Base-by-base conservation (phyloP, 2,797 vertebrate species). In the Falco berigora region DNA sequence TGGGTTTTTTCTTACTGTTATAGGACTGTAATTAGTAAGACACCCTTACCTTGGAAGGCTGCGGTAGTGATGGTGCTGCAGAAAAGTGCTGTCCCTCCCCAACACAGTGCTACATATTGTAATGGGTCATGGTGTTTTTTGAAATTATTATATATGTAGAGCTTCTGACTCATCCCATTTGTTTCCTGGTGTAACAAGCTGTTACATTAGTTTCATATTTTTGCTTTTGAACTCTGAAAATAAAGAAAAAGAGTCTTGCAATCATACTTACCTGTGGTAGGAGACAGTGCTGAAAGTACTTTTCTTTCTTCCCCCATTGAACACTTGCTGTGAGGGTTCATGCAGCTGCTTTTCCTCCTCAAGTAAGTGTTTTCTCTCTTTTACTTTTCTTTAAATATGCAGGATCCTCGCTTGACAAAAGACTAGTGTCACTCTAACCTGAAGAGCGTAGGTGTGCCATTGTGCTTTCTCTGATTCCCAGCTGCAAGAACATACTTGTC, bases 101-200 rank as follows among this genome's bases (percentile, higher is more conserved):
- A 76, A 15, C 9, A 18, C 2, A 32, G 28, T 24, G 21, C 55
- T 79, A 1, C 23, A 3, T 34, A 9, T 62, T 73, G 36, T 69
- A 66, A 27, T 24, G 30, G 38, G 14, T 52, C 3, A 0, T 30
- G 42, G 10, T 56, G 34, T 24, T 50, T 64, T 58, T 42, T 47
- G 16, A 28, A 46, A 50, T 22, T 1, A 27, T 10, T 34, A 3
- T 38, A 2, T 44, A 17, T 7, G 1, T 61, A 3, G 9, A 47
- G n/a, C 40, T 72, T 58, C 47, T 69, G n/a, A 83, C 34, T 46
- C 10, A 12, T 13, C 25, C 30, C n/a, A 27, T 58, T 79, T 77
- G 24, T 76, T 85, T 77, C n/a, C 40, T 36, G 21, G 6, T n/a
- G 34, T 55, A 73, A 36, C 30, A 50, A 59, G 32, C n/a, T 44